Base-by-base conservation (phyloP, 1,140 invertebrate genomes). In the Oryctes rhinoceros region DNA sequence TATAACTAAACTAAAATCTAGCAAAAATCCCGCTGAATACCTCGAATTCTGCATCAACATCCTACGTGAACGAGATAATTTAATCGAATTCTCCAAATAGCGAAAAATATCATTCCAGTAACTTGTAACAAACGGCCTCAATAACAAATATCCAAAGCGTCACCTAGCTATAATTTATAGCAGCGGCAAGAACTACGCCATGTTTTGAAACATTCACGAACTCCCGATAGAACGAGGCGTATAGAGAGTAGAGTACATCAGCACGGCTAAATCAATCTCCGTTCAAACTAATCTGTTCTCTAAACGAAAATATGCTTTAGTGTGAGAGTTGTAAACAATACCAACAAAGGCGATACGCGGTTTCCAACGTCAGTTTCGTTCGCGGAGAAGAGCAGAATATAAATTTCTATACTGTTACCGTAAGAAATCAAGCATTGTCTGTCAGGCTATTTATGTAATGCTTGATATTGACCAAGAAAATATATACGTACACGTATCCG, bases 401-500 rank as follows among this genome's bases (percentile, higher is more conserved):
- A 71, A 30, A 71, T 71, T 71, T 35, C 65, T 71, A 9, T 24
- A 24, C 35, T 35, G 20, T n/a, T 37, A 71, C 65, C 24, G 65
- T 37, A 35, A 71, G 53, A 59, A 59, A 59, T 59, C 18, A 59
- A n/a, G 53, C 18, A 59, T 3, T 59, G 53, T 18, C 15, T 59
- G 7, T 30, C 35, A 37, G 18, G 13, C 24, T 71, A 71, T 71
- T 76, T 76, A 76, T 76, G 44, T 76, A 76, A 76, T 76, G 75
- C 10, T 5, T 76, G 75, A 76, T 76, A 76, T 76, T 76, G 75
- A 49, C 75, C 75, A 49, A 76, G 75, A 76, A 76, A 76, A 76
- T 37, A 15, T 76, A 76, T 71, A 37, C 13, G 35, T 71, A 71
- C 24, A 37, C 11, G 11, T 37, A 76, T 76, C 75, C 75, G 75